Conservation (phyloP, 53 echinoderm and acorn worm genomes). For the Stichopus horrens region DNA sequence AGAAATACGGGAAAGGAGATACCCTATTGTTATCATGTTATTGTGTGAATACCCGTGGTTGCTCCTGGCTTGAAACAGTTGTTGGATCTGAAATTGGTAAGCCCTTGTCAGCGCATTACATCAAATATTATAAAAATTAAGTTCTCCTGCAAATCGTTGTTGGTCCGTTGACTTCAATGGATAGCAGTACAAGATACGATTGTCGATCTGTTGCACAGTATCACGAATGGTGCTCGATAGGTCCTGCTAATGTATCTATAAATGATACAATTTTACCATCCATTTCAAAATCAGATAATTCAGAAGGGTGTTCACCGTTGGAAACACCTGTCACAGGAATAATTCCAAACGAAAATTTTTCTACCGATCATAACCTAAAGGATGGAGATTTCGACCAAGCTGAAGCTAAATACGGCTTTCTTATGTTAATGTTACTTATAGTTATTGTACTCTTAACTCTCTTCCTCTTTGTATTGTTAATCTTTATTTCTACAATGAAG, state of each 20-base stretch:
- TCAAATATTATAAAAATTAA: background rate
- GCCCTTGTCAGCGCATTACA: background rate
- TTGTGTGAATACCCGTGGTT: background rate
- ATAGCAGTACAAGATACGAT: background rate
- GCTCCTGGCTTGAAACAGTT: background rate
- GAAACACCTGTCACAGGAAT: background rate
- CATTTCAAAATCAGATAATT: background rate
- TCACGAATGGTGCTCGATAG: constrained; percentile 8
- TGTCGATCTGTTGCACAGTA: background rate
- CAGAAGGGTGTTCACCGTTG: background rate
- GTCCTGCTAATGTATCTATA: background rate
- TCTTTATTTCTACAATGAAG: no score
- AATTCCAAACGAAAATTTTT: background rate
- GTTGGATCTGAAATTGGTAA: background rate
- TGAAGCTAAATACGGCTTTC: no score
- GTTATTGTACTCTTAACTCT: no score
- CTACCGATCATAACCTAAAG: background rate
- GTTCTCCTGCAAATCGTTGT: background rate
- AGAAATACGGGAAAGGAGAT: background rate
- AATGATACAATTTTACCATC: background rate
- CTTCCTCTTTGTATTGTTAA: no score
- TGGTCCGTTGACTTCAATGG: background rate
- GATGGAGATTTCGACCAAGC: no score
- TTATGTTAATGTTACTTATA: no score
- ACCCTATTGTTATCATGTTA: background rate